Evolutionary conservation across 2,113 vertebrate species (phyloP), one percentile per base, ranked within the genome.

Genomic region (Podocnemis expansa): DNA sequence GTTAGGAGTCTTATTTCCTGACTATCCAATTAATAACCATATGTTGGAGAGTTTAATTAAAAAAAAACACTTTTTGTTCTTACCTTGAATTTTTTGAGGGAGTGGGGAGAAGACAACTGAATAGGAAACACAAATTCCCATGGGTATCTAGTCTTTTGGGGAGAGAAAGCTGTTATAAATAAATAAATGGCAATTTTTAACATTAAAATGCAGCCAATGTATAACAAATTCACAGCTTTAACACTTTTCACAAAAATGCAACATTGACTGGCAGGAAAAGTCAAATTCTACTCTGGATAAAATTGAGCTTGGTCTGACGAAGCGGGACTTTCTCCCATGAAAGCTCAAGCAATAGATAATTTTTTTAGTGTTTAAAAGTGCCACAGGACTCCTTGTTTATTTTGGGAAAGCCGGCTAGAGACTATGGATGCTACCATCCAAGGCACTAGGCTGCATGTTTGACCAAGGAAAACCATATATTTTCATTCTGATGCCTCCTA

Each of bases 1-100:
- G 73, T 11, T 60, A 60, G 31, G 31, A 60, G 13, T 60, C 29
- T 60, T 31, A 60, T 91, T 95, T 94, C 41, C 87, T 94, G 87
- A 73, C 3, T 25, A 12, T 49, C 93, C 60, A 45, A 56, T 87
- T 19, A 38, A 78, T 10, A 1, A 51, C n/a, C 0, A 0, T 73
- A 51, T 89, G 95, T 49, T 45, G 16, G 73, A 86, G 91, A 93
- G 90, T 94, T 84, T n/a, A 41, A 83, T 85, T 78, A 89, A 73
- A 63, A 75, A 86, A 41, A 7, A 3, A 3, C 34, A 90, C 82
- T 19, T 83, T 87, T 45, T 81, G 76, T 78, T 89, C 87, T 87
- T 41, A 25, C 49, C 10, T 92, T 88, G 52, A 78, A 78, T n/a
- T 88, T 43, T 54, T 84, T 91, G 47, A 47, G 47, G 52, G 38